Percentiles rank a stretch among this genome's conserved stretches.
These are phyloP conservation scores for Rhyacophila brunnea DNA, from an alignment of 1,140 invertebrate genomes.

Conservation along the genomic window DNA sequence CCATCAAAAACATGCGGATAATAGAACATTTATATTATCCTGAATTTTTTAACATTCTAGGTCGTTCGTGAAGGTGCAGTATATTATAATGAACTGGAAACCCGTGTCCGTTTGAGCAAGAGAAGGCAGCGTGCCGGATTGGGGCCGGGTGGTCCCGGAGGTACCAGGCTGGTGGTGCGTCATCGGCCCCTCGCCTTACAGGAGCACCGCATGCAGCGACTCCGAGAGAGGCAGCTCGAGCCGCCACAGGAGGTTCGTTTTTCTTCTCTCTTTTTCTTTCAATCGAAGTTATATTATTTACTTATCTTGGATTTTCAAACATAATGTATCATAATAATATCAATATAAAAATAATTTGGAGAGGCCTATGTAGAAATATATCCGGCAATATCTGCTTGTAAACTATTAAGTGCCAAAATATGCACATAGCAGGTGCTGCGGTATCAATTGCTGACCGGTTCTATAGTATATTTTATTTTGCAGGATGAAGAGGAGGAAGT, in stretches of 20 bases:
- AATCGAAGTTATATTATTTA: no score
- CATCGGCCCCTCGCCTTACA: conserved; percentile 84
- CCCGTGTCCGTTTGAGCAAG: conserved; percentile 89
- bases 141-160: conserved; percentile 62
- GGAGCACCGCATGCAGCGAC: conserved; percentile 85
- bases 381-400: no score
- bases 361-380: no score
- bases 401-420: no score
- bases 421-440: no score
- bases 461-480: conserved; percentile 24
- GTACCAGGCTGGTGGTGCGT: conserved; percentile 84
- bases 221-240: conserved; percentile 84
- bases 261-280: no score
- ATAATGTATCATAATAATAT: no score
- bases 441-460: no score
- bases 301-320: no score
- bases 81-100: conserved; percentile 97
- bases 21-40: no score
- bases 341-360: no score
- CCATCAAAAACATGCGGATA: no score
- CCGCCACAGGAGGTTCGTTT: conserved; percentile 58
- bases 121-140: conserved; percentile 72
- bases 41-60: conserved; percentile 33
- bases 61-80: conserved; percentile 85
- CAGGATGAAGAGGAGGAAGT: conserved; percentile 64